Conservation (phyloP, 2,113 vertebrate genomes). For the Zapus hudsonius region DNA sequence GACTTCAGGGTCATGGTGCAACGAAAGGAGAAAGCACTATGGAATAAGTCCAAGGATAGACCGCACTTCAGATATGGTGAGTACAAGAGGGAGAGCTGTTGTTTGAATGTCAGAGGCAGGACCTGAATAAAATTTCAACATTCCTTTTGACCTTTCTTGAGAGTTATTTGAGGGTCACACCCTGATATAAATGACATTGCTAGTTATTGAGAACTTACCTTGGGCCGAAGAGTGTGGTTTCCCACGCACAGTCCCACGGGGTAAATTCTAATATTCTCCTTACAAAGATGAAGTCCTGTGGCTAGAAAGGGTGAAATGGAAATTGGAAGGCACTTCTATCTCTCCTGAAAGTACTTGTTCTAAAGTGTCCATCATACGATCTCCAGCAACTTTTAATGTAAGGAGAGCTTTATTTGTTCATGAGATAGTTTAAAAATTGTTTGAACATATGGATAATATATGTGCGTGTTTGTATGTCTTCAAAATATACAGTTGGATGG, state of each 20-base stretch:
- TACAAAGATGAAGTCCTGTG: neutral
- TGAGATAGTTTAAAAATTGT: slow-evolving; percentile 74
- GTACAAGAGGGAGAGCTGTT: neutral
- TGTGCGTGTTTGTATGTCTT: slow-evolving; percentile 80
- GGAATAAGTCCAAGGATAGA: neutral
- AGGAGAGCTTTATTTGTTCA: slow-evolving; percentile 75
- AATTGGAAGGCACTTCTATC: neutral
- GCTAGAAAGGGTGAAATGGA: neutral
- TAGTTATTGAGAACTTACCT: neutral
- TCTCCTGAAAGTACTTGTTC: neutral
- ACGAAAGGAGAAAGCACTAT: neutral
- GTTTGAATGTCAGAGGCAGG: neutral
- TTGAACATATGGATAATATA: slow-evolving; percentile 80
- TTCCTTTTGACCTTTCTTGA: neutral
- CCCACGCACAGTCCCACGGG: neutral
- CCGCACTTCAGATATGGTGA: accelerated
- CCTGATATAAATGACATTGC: neutral
- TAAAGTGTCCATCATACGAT: neutral
- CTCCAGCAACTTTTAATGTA: slow-evolving; percentile 58
- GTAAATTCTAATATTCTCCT: neutral
- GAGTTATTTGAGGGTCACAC: neutral
- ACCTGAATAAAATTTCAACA: neutral
- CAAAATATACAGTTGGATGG: slow-evolving; percentile 82
- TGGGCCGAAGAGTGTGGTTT: neutral
- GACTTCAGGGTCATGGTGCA: neutral